Percentiles rank a stretch among this genome's conserved stretches.
These are phyloP conservation scores for Crax fasciolata DNA, from an alignment of 2,797 vertebrate genomes.

Conservation along the genomic window DNA sequence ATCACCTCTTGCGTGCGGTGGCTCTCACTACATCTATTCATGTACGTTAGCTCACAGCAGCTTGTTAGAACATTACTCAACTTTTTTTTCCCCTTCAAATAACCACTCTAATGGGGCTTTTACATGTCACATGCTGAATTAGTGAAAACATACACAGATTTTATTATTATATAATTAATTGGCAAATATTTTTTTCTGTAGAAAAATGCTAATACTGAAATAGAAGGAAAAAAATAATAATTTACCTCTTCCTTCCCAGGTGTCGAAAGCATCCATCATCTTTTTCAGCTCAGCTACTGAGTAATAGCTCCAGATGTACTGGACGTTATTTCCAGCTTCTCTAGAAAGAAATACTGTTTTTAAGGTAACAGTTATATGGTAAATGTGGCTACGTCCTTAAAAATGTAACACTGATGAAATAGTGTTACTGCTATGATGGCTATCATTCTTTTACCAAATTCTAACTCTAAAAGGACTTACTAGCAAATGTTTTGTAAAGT, in stretches of 20 bases:
- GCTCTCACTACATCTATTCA: neutral
- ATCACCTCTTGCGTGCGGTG: neutral
- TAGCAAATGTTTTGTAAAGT: neutral
- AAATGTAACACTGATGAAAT: neutral
- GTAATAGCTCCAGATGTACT: slow-evolving; percentile 86
- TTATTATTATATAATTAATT: neutral
- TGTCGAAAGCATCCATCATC: slow-evolving; percentile 83
- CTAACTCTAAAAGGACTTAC: neutral
- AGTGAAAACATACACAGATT: neutral
- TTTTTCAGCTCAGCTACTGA: slow-evolving; percentile 81
- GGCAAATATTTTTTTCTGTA: slow-evolving; percentile 2
- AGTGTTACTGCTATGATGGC: no score
- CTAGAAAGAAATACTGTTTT: slow-evolving; percentile 77
- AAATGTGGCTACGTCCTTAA: neutral
- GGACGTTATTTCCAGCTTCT: slow-evolving; percentile 84
- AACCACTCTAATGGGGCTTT: neutral
- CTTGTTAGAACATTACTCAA: neutral
- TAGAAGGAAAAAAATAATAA: neutral
- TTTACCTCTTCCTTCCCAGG: slow-evolving; percentile 84
- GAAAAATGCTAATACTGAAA: neutral
- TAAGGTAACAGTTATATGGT: neutral
- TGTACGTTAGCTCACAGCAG: neutral
- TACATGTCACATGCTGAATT: neutral
- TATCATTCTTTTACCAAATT: neutral
- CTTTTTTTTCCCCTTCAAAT: neutral